Evolutionary conservation across 2,797 vertebrate species (phyloP).

Genomic region (Spatula versicolor): DNA sequence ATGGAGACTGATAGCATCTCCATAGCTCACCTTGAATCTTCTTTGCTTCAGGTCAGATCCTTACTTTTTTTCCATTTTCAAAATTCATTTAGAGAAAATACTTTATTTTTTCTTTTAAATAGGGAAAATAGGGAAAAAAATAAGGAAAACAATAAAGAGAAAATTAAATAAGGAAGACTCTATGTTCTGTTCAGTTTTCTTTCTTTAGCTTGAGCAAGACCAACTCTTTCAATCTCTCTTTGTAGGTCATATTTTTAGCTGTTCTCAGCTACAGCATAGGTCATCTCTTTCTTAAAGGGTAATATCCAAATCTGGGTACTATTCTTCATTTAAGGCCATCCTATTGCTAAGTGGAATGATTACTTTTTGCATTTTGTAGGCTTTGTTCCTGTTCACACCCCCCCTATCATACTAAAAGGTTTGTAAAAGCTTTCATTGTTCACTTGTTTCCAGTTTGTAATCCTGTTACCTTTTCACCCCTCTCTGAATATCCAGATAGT

Average conservation of each 20-base stretch:
- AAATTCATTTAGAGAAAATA: not conserved
- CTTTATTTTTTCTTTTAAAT: not conserved
- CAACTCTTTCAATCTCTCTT: not conserved
- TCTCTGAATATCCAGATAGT: not conserved
- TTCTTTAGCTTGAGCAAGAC: not conserved
- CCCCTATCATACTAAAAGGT: not conserved
- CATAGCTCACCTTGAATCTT: not conserved
- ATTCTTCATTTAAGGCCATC: not conserved
- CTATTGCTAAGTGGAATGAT: not conserved
- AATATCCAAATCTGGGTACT: not conserved
- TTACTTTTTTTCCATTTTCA: not conserved
- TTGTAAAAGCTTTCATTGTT: not conserved
- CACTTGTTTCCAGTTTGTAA: not conserved
- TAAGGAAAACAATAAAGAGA: not conserved
- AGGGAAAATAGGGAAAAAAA: accelerated
- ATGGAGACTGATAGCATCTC: not conserved
- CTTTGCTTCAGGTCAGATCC: not conserved
- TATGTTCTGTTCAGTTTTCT: not conserved
- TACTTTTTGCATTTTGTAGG: not conserved
- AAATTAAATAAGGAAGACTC: not conserved
- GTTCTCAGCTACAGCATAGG: not conserved
- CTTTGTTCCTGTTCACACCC: not conserved
- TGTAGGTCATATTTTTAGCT: not conserved
- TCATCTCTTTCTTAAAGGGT: not conserved
- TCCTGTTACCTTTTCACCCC: not conserved